Evolutionary conservation across 1,140 invertebrate species (phyloP).

Genomic region (Amphibalanus amphitrite): DNA sequence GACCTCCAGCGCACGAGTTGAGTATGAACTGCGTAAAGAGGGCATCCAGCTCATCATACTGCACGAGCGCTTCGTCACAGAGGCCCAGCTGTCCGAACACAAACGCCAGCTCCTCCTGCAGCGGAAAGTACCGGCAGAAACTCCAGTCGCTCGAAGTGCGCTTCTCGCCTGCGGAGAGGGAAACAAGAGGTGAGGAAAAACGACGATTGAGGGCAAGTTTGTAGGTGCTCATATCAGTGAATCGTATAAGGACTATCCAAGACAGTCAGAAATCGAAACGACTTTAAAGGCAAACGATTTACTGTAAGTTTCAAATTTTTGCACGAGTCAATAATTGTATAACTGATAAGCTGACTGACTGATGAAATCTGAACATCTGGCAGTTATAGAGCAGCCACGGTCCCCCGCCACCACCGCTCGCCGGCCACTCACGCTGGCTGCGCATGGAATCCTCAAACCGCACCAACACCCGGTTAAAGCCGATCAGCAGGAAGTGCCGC

Average conservation of each 20-base stretch:
- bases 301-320: too few relatives aligned
- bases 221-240: too few relatives aligned
- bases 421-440: not conserved
- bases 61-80: slow-evolving; percentile 82
- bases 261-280: too few relatives aligned
- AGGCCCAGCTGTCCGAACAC: slow-evolving; percentile 85
- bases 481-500: slow-evolving; percentile 60
- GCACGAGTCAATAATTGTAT: too few relatives aligned
- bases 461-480: slow-evolving; percentile 64
- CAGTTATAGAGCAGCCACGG: too few relatives aligned
- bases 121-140: slow-evolving; percentile 63
- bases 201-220: too few relatives aligned
- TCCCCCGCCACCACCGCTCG: too few relatives aligned
- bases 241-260: too few relatives aligned
- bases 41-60: slow-evolving; percentile 94
- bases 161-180: slow-evolving; percentile 44
- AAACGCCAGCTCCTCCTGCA: slow-evolving; percentile 82
- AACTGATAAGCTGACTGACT: too few relatives aligned
- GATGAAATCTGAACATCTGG: too few relatives aligned
- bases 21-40: slow-evolving; percentile 91
- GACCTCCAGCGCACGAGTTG: slow-evolving; percentile 68
- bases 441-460: not conserved
- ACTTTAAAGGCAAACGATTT: too few relatives aligned
- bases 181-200: too few relatives aligned
- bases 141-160: slow-evolving; percentile 81